Conservation (phyloP, 2,113 vertebrate species). For the Chiloscyllium plagiosum region DNA sequence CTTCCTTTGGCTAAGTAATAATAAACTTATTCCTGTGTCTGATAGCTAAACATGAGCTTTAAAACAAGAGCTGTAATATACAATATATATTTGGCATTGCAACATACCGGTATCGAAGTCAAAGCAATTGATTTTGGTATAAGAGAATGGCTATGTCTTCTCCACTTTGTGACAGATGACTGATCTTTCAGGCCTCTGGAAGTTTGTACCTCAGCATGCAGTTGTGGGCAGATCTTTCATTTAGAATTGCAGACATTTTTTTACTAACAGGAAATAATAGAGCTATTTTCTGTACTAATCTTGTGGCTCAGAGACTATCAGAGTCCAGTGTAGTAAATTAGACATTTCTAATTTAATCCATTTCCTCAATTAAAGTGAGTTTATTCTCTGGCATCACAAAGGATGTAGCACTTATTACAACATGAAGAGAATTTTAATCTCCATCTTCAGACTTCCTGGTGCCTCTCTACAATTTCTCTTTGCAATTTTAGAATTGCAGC, state of each 20-base stretch:
- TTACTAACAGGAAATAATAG: background rate
- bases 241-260: background rate
- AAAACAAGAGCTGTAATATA: background rate
- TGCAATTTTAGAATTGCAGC: background rate
- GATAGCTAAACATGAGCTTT: background rate
- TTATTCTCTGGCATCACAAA: background rate
- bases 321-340: background rate
- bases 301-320: background rate
- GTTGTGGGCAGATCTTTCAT: background rate
- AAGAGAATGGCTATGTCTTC: background rate
- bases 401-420: background rate
- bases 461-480: background rate
- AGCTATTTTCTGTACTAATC: background rate
- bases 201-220: background rate
- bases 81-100: background rate
- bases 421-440: constrained; percentile 17
- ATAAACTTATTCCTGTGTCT: background rate
- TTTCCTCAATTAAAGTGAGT: background rate
- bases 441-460: background rate
- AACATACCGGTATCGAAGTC: background rate
- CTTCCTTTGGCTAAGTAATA: background rate
- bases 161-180: background rate
- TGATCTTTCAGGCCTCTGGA: background rate
- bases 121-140: background rate
- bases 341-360: background rate